Percentiles rank a stretch among this genome's conserved stretches.
phyloP scores from a whole-genome alignment of 2,797 vertebrate genomes.

The Ptychadena robeensis region DNA sequence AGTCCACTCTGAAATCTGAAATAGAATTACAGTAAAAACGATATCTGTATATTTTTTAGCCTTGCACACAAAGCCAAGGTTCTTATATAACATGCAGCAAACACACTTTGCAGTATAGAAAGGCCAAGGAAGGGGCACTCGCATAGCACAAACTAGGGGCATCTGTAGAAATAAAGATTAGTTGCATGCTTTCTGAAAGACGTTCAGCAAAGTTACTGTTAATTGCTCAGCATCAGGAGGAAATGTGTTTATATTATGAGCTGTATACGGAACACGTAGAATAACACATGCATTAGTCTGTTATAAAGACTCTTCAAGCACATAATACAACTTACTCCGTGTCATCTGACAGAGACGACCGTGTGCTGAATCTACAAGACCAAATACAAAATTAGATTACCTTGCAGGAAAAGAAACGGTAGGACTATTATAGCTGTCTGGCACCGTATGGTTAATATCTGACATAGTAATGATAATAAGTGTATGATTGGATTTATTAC shows the following conservation, averaged over 20 bases:
- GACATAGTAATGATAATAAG: no score
- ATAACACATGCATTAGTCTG: constrained; percentile 77
- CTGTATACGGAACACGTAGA: constrained; percentile 62
- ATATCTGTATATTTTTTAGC: neutral
- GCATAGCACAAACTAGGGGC: constrained; percentile 62
- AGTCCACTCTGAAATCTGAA: no score
- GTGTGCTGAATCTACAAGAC: constrained; percentile 88
- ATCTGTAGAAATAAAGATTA: constrained; percentile 48
- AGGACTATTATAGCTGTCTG: neutral
- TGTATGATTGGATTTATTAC: no score
- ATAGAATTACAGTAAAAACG: no score
- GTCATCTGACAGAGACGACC: constrained; percentile 91
- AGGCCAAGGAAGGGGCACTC: constrained; percentile 48
- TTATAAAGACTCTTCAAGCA: constrained; percentile 70
- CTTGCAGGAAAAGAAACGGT: neutral
- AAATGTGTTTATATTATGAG: constrained; percentile 63
- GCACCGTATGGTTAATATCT: neutral
- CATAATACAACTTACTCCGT: constrained; percentile 88
- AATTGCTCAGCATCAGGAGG: constrained; percentile 35
- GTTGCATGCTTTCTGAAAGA: constrained; percentile 62
- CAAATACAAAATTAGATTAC: constrained; percentile 76
- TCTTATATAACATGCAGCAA: constrained; percentile 5
- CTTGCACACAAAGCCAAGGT: neutral
- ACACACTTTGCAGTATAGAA: constrained; percentile 3
- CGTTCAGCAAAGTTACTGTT: constrained; percentile 62